Percentiles rank a stretch among this genome's conserved stretches.
Evolutionary conservation across 2,797 vertebrate genomes (phyloP).

Genomic region (Leptodactylus fallax): DNA sequence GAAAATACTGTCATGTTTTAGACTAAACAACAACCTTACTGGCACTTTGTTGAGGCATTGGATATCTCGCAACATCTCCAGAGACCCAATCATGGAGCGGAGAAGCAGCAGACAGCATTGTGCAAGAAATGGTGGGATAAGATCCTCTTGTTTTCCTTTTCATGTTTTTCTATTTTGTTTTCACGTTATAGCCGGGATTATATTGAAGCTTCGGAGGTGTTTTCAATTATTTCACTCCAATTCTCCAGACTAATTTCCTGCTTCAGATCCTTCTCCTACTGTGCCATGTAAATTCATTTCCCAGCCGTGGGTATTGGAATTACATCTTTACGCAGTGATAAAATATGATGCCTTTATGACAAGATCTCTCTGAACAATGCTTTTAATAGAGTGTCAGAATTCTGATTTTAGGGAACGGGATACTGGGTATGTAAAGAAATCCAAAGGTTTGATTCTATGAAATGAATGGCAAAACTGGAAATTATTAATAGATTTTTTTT

Average conservation of each 20-base stretch:
- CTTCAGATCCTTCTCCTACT: slow-evolving; percentile 49
- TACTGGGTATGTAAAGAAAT: background rate
- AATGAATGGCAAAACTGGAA: background rate
- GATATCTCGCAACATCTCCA: background rate
- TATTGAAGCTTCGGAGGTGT: slow-evolving; percentile 18
- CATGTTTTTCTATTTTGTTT: slow-evolving; percentile 23
- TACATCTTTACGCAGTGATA: slow-evolving; percentile 39
- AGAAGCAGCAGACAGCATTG: background rate
- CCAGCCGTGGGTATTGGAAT: slow-evolving; percentile 36
- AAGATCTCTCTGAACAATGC: slow-evolving; percentile 13
- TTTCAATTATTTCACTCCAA: slow-evolving; percentile 43
- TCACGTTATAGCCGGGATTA: background rate
- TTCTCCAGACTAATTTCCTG: slow-evolving; percentile 54
- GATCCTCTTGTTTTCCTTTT: slow-evolving; percentile 10
- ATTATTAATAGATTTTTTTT: background rate
- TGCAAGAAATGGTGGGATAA: background rate
- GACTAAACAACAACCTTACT: slow-evolving; percentile 10
- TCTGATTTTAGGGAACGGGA: background rate
- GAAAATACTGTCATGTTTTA: background rate
- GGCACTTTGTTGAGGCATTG: background rate
- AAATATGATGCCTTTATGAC: slow-evolving; percentile 14
- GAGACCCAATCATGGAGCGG: slow-evolving; percentile 19
- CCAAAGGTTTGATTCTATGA: background rate
- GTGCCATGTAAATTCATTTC: slow-evolving; percentile 49
- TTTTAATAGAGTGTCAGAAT: slow-evolving; percentile 8